phyloP scores from a whole-genome alignment of 2,888 invertebrate genomes.

The Lithophane semibrunnea region DNA sequence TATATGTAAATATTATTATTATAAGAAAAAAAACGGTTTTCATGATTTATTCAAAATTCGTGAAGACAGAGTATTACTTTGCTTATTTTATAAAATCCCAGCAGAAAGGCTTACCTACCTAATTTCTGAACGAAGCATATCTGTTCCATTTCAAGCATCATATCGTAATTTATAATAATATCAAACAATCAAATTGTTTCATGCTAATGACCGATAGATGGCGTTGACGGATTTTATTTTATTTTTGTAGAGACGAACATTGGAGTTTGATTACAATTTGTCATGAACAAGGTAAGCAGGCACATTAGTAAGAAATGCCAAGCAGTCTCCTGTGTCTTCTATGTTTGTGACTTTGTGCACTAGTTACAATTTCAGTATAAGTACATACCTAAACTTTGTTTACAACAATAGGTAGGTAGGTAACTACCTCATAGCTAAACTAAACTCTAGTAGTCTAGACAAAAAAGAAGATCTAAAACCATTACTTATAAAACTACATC shows the following conservation, averaged over 20 bases:
- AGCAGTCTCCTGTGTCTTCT: not conserved
- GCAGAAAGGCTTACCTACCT: not conserved
- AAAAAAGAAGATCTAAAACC: not conserved
- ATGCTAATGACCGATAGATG: constrained; percentile 5
- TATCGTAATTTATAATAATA: too few species aligned
- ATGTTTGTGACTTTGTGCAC: not conserved
- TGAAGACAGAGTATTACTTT: not conserved
- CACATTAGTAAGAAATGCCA: not conserved
- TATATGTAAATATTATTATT: too few species aligned
- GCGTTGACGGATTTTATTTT: not conserved
- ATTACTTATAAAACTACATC: not conserved
- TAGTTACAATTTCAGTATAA: not conserved
- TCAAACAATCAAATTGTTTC: not conserved
- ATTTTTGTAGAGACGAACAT: not conserved
- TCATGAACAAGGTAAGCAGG: not conserved
- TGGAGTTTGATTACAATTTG: not conserved
- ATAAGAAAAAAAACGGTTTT: not conserved
- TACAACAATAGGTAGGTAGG: too few species aligned
- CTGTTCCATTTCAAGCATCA: not conserved
- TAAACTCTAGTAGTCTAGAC: too few species aligned
- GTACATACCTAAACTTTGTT: too few species aligned
- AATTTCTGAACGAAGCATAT: constrained; percentile 3
- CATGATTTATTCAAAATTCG: not conserved
- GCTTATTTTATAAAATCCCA: not conserved
- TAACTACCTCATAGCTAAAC: not conserved